phyloP scores from a whole-genome alignment of 1,140 invertebrate genomes.

The Tetraneura akinire region DNA sequence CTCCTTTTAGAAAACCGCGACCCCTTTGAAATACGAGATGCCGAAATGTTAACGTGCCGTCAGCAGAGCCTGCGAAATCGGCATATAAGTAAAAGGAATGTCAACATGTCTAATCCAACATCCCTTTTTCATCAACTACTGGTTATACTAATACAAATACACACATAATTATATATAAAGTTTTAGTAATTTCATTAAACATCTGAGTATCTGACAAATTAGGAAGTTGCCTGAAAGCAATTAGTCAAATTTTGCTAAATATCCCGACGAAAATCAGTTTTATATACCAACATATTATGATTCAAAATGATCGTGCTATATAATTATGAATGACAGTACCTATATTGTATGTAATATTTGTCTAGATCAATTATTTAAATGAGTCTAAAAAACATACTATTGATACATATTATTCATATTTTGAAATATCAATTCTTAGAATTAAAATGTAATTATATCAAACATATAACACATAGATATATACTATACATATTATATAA shows the following conservation, averaged over 20 bases:
- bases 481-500: no score
- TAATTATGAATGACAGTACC: no score
- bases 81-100: conserved; percentile 35
- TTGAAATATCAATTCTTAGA: no score
- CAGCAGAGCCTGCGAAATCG: conserved; percentile 20
- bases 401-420: no score
- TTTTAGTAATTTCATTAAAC: background rate
- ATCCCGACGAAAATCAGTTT: background rate
- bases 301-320: no score
- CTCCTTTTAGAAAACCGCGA: conserved; percentile 35
- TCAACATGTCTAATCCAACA: conserved; percentile 49
- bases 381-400: no score
- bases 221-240: background rate
- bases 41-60: conserved; percentile 30
- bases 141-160: background rate
- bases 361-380: no score
- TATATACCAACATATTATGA: background rate
- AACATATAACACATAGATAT: no score
- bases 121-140: conserved; percentile 39
- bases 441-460: no score
- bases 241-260: conserved; percentile 4
- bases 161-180: background rate
- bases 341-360: no score
- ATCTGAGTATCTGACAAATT: background rate
- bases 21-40: conserved; percentile 45